These are phyloP conservation scores for Dasypolia templi DNA, from an alignment of 2,888 invertebrate genomes.

Conservation along the genomic window DNA sequence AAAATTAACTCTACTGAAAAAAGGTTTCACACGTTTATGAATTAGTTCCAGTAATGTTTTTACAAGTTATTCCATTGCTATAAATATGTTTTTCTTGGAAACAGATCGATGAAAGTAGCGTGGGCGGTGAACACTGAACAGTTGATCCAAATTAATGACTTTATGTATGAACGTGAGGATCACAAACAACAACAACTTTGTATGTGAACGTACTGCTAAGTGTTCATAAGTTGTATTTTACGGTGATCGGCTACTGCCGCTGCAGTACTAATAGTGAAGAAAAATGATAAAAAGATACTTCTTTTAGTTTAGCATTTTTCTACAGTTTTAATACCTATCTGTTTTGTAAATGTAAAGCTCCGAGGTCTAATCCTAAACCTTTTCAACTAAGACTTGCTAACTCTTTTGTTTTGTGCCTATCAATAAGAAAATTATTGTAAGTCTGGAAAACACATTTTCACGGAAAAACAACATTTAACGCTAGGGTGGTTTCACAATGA, in stretches of 20 bases:
- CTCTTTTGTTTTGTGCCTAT: not conserved
- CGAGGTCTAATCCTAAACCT: not conserved
- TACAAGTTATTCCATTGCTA: slow-evolving; percentile 25
- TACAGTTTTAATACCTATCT: not conserved
- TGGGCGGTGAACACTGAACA: slow-evolving; percentile 24
- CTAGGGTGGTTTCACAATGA: slow-evolving; percentile 57
- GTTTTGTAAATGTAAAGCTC: not conserved
- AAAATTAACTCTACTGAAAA: slow-evolving; percentile 20
- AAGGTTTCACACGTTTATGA: slow-evolving; percentile 1
- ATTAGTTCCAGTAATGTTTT: slow-evolving; percentile 13
- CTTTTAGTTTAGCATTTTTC: not conserved
- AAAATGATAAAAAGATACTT: not conserved
- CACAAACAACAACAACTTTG: slow-evolving; percentile 47
- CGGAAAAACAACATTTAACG: slow-evolving; percentile 50
- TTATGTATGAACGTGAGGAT: slow-evolving; percentile 26
- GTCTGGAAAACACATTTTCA: slow-evolving; percentile 8
- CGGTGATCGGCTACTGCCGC: not conserved
- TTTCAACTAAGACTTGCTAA: not conserved
- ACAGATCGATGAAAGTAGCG: slow-evolving; percentile 42
- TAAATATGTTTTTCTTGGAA: slow-evolving; percentile 48
- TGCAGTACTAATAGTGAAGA: not conserved
- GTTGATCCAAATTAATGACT: slow-evolving; percentile 48
- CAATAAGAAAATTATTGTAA: slow-evolving; percentile 2
- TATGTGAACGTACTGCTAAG: not conserved
- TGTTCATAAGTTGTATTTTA: not conserved